phyloP scores from a whole-genome alignment of 2,113 vertebrate species.

The Eudorcas thomsonii region DNA sequence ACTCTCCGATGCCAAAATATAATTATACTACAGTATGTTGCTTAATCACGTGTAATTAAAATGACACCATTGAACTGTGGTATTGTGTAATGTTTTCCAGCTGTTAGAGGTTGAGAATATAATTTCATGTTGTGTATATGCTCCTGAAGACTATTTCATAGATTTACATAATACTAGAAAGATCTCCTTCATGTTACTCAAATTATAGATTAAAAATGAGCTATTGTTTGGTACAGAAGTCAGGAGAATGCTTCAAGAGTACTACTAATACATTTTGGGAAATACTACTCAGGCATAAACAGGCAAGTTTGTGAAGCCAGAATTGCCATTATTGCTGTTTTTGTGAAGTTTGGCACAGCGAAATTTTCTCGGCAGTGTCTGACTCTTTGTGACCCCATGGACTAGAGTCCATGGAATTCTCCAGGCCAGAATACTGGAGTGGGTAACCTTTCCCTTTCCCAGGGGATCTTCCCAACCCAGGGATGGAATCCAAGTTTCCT shows the following conservation, averaged over 20 bases:
- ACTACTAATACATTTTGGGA: background rate
- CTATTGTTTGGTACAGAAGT: background rate
- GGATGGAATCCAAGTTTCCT: background rate
- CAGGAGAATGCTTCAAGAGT: background rate
- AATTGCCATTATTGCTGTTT: background rate
- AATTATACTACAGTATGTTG: background rate
- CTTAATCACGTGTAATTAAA: constrained; percentile 18
- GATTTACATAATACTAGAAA: background rate
- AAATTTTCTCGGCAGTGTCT: accelerated
- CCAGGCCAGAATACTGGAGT: background rate
- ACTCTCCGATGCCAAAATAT: background rate
- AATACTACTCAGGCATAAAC: background rate
- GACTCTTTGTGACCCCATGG: background rate
- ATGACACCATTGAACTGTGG: background rate
- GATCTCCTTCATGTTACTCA: background rate
- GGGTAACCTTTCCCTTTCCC: background rate
- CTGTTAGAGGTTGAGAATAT: background rate
- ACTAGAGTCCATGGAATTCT: background rate
- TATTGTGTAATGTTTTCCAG: background rate
- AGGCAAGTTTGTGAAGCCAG: background rate
- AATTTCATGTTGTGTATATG: background rate
- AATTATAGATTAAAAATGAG: background rate
- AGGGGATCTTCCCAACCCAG: background rate
- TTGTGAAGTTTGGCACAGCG: background rate
- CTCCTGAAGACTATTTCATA: background rate